Base-by-base conservation (phyloP, 1,140 invertebrate genomes). In the Platorchestia sp. region DNA sequence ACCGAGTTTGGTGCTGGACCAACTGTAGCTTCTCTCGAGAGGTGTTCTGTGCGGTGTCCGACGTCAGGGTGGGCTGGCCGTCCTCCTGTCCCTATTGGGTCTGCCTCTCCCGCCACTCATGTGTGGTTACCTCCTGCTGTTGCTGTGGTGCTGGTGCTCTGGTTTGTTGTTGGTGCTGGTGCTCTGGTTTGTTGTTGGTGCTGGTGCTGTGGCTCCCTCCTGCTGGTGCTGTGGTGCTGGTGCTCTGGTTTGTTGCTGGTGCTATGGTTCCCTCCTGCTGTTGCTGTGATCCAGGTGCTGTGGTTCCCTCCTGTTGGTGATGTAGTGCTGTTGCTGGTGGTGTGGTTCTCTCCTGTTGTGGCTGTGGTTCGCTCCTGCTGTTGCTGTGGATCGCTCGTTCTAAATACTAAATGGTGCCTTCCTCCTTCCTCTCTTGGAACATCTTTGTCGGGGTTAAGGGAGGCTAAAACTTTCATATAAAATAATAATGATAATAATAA, bases 1-100 rank as follows among this genome's bases (percentile, higher is more conserved):
- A 44, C 87, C 87, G 41, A 89, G 87, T 89, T 89, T 42, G 87
- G 87, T 89, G 87, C n/a, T 75, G 87, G 87, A 89, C 41, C 87
- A 89, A 89, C 87, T 89, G 87, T 42, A 89, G 87, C 87, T 42
- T 5, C 43, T 89, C 87, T 7, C 43, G 42, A 41, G 36, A 75
- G 59, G 59, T 36, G 59, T 27, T 75, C 27, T 27, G 59, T 75
- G 47, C 19, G 47, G 47, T 51, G 87, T 42, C 87, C 87, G 42
- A 27, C 43, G 16, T 42, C 5, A 89, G 87, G 87, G 43, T 41
- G 87, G n/a, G 87, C 87, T 7, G 87, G 87, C 87, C 42, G 87
- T 5, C 16, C 36, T 89, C 36, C 86, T 14, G 87, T 14, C 87
- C 87, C 87, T 89, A 89, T 89, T 42, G 87, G 87, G 87, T 42